Conservation (phyloP, 2,797 vertebrate genomes). For the Acanthornis magna region DNA sequence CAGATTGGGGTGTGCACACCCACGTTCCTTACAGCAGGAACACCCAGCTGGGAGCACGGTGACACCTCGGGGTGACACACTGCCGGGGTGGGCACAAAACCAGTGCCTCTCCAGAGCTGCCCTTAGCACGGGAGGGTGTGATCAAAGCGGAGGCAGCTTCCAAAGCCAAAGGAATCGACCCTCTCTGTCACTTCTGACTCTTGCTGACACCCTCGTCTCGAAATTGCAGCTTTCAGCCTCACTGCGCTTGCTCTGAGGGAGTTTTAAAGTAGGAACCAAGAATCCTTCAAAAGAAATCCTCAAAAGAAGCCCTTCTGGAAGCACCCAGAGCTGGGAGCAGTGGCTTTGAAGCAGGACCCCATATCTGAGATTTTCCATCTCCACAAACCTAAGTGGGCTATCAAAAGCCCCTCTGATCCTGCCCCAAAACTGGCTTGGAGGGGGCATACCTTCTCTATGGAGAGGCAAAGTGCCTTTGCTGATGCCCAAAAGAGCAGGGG, state of each 20-base stretch:
- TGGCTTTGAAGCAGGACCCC: neutral
- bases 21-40: neutral
- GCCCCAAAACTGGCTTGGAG: neutral
- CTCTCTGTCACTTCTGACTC: neutral
- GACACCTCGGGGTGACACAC: neutral
- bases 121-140: neutral
- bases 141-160: conserved; percentile 21
- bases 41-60: neutral
- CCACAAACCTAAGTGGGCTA: neutral
- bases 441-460: fast-evolving
- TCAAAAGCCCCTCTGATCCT: neutral
- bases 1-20: fast-evolving
- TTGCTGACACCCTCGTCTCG: neutral
- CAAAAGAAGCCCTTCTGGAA: neutral
- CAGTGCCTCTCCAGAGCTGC: neutral
- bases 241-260: neutral
- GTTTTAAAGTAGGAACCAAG: neutral
- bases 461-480: neutral
- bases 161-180: neutral
- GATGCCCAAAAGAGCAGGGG: neutral
- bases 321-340: neutral
- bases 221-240: neutral
- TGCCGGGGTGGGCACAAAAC: neutral
- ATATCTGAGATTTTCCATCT: neutral
- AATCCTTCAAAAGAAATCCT: too few relatives aligned